These are phyloP conservation scores for Cephalopachus bancanus DNA, from an alignment of 2,797 vertebrate genomes.

Conservation along the genomic window DNA sequence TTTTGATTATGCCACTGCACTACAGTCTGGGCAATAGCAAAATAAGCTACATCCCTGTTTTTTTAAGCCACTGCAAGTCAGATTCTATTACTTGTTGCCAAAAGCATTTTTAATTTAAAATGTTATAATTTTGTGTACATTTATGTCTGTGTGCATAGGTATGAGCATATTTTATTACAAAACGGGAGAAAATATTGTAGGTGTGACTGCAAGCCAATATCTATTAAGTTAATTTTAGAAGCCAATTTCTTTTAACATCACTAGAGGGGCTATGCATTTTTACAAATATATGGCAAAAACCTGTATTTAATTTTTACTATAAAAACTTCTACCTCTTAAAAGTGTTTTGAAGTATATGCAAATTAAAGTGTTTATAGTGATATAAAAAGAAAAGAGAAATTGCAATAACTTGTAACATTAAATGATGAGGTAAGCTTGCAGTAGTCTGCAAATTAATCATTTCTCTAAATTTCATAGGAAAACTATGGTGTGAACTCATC, in stretches of 20 bases:
- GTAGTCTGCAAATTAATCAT: neutral
- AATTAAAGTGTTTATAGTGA: neutral
- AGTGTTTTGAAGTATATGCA: neutral
- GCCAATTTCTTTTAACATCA: neutral
- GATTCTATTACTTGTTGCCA: no score
- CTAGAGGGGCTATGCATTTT: neutral
- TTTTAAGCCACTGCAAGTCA: no score
- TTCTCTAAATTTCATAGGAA: neutral
- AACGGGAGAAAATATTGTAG: neutral
- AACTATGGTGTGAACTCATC: no score
- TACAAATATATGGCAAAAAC: neutral
- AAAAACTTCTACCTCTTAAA: neutral
- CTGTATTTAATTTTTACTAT: neutral
- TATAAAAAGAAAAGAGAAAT: neutral
- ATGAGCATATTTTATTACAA: neutral
- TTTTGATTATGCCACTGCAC: no score
- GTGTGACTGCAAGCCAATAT: neutral
- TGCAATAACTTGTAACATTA: neutral
- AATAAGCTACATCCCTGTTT: no score
- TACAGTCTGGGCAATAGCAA: no score
- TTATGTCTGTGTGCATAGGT: no score
- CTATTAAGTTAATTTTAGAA: neutral
- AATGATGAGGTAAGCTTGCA: neutral
- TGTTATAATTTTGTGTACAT: neutral
- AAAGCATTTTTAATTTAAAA: neutral